Evolutionary conservation across 1,140 invertebrate genomes (phyloP).

Genomic region (Condylostylus longicornis): DNA sequence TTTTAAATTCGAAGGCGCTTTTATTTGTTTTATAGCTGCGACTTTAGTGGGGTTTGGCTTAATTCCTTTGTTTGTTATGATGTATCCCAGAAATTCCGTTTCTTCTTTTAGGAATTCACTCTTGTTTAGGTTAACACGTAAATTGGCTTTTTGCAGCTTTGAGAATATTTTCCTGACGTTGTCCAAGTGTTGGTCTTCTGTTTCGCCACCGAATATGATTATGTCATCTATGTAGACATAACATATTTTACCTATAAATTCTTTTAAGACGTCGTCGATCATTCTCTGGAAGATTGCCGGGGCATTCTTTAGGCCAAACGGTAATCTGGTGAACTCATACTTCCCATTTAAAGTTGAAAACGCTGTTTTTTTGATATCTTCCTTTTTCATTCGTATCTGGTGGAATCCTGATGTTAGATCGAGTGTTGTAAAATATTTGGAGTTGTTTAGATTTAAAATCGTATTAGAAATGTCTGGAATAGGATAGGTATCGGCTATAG

Average conservation of each 20-base stretch:
- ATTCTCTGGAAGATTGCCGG: conserved; percentile 30
- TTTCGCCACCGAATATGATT: conserved; percentile 7
- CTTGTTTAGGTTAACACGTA: conserved; percentile 4
- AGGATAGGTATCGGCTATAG: conserved; percentile 31
- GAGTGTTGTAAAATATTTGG: conserved; percentile 30
- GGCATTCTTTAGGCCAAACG: conserved; percentile 29
- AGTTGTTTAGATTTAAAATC: conserved; percentile 27
- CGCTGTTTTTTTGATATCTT: conserved; percentile 24
- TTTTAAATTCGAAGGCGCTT: conserved; percentile 1
- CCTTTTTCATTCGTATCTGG: conserved; percentile 25
- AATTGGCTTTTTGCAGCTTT: not conserved
- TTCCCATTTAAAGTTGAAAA: conserved; percentile 26
- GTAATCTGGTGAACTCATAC: conserved; percentile 27
- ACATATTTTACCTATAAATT: conserved; percentile 14
- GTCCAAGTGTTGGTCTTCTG: not conserved
- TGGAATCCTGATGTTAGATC: conserved; percentile 35
- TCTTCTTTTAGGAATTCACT: conserved; percentile 1
- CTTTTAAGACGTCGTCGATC: conserved; percentile 28
- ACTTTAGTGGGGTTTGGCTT: conserved; percentile 2
- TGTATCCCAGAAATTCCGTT: conserved; percentile 1
- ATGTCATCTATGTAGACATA: conserved; percentile 25
- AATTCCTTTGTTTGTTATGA: conserved; percentile 2
- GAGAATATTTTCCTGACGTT: conserved; percentile 1
- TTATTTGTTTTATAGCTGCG: conserved; percentile 1
- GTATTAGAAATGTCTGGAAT: conserved; percentile 34